These are phyloP conservation scores for Naja naja DNA, from an alignment of 2,113 vertebrate genomes.

Conservation along the genomic window DNA sequence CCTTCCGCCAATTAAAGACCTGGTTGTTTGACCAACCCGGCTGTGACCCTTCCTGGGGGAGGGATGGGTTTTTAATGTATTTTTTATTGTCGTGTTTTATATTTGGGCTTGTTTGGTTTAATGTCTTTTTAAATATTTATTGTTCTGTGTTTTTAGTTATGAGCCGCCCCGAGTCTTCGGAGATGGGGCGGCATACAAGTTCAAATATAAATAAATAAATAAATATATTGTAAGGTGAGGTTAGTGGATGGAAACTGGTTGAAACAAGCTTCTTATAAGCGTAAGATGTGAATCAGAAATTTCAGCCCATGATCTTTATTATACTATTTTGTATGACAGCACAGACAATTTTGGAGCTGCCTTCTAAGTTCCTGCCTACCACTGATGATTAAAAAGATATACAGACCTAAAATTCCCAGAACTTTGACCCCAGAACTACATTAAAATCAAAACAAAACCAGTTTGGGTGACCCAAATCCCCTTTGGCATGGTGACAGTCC, in stretches of 20 bases:
- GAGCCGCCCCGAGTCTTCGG: too few species aligned
- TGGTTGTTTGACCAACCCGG: too few species aligned
- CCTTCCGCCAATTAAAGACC: too few species aligned
- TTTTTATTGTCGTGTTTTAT: too few species aligned
- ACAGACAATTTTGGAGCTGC: background rate
- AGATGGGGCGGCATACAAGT: too few species aligned
- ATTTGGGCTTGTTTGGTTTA: too few species aligned
- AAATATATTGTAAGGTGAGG: background rate
- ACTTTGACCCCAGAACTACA: background rate
- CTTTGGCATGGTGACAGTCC: constrained; percentile 5
- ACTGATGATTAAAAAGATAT: background rate
- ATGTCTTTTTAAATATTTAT: too few species aligned
- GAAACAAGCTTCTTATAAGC: background rate
- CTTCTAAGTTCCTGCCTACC: background rate
- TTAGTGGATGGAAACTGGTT: background rate
- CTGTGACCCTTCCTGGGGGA: too few species aligned
- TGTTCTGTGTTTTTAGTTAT: too few species aligned
- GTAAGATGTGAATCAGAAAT: background rate
- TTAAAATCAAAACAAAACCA: background rate
- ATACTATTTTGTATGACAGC: background rate
- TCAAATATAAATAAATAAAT: too few species aligned
- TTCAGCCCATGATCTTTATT: background rate
- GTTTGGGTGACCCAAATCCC: background rate
- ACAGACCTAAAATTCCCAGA: background rate
- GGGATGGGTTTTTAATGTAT: too few species aligned